These are phyloP conservation scores for Danionella cerebrum DNA, from an alignment of 2,113 vertebrate genomes.

Conservation along the genomic window DNA sequence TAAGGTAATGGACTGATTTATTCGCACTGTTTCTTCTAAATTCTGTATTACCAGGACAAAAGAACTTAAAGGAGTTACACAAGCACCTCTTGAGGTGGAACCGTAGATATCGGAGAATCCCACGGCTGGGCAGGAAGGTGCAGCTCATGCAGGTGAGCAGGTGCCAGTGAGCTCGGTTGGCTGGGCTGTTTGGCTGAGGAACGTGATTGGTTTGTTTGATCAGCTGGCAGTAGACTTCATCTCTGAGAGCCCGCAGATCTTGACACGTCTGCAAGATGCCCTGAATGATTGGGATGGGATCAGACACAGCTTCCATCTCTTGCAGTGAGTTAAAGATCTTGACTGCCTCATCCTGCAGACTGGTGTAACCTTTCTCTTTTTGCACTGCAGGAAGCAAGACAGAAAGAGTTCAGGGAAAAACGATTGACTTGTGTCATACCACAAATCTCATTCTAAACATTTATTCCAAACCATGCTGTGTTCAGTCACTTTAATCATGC, in stretches of 20 bases:
- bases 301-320: slow-evolving; percentile 82
- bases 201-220: slow-evolving; percentile 91
- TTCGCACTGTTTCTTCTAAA: too few relatives aligned
- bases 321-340: slow-evolving; percentile 89
- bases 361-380: slow-evolving; percentile 83
- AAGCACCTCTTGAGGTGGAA: slow-evolving; percentile 79
- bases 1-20: too few relatives aligned
- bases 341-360: slow-evolving; percentile 86
- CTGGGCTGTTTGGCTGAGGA: slow-evolving; percentile 74
- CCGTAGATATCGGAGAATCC: slow-evolving; percentile 82
- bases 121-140: slow-evolving; percentile 80
- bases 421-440: background rate
- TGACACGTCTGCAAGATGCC: slow-evolving; percentile 90
- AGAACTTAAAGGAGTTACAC: background rate
- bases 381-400: slow-evolving; percentile 63
- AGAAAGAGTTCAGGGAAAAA: background rate
- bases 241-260: slow-evolving; percentile 79
- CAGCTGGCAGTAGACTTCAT: slow-evolving; percentile 88
- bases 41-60: background rate
- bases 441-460: background rate
- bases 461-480: too few relatives aligned
- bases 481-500: too few relatives aligned
- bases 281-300: slow-evolving; percentile 86
- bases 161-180: slow-evolving; percentile 78
- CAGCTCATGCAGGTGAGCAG: slow-evolving; percentile 85